These are phyloP conservation scores for Platichthys flesus DNA, from an alignment of 2,113 vertebrate species.

Conservation along the genomic window DNA sequence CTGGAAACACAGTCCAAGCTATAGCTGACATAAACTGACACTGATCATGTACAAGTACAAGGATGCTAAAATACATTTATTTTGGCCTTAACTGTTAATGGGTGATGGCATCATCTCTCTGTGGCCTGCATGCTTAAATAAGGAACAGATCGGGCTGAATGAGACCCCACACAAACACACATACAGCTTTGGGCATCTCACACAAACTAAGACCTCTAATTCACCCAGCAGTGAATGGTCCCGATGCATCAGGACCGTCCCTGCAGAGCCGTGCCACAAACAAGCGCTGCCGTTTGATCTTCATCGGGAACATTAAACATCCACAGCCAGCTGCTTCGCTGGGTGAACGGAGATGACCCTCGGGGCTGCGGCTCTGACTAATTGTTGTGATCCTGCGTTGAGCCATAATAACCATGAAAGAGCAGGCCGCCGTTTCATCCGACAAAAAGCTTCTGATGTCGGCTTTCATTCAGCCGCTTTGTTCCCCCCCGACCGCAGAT, in stretches of 20 bases:
- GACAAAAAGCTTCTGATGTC: slow-evolving; percentile 27
- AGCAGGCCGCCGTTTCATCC: slow-evolving; percentile 14
- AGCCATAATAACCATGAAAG: slow-evolving; percentile 37
- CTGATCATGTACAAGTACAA: too few relatives aligned
- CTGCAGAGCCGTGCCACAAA: slow-evolving; percentile 12
- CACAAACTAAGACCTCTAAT: slow-evolving; percentile 18
- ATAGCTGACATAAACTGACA: too few relatives aligned
- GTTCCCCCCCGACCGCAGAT: slow-evolving; percentile 8
- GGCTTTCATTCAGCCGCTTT: slow-evolving; percentile 10
- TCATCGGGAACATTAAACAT: slow-evolving; percentile 14
- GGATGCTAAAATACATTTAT: not conserved
- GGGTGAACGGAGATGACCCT: slow-evolving; percentile 17
- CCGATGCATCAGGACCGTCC: slow-evolving; percentile 21
- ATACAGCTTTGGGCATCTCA: slow-evolving; percentile 2
- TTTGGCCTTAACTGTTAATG: not conserved
- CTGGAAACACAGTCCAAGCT: too few relatives aligned
- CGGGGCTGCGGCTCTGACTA: slow-evolving; percentile 40
- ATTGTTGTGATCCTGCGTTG: slow-evolving; percentile 47
- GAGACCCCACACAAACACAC: not conserved
- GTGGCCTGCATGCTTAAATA: slow-evolving; percentile 4
- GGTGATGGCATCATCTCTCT: not conserved
- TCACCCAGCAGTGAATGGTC: slow-evolving; percentile 8
- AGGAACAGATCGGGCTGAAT: slow-evolving; percentile 8
- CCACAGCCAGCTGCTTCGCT: slow-evolving; percentile 6
- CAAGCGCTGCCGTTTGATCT: slow-evolving; percentile 23